phyloP scores from a whole-genome alignment of 2,888 invertebrate species.

The Acrobasis suavella region DNA sequence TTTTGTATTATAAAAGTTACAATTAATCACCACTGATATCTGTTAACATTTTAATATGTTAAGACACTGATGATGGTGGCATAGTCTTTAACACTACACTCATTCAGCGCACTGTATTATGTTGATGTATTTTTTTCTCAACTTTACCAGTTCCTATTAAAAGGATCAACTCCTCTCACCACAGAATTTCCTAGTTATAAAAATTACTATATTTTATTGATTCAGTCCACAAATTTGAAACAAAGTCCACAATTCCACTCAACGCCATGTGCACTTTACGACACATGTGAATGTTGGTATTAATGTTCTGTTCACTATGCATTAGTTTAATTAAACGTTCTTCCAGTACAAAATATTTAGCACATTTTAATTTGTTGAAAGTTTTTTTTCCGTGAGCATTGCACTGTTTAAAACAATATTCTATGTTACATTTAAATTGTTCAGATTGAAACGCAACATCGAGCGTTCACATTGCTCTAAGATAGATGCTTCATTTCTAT shows the following conservation, averaged over 20 bases:
- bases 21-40: slow-evolving; percentile 61
- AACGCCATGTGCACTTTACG: slow-evolving; percentile 52
- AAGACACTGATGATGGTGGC: slow-evolving; percentile 58
- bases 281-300: slow-evolving; percentile 61
- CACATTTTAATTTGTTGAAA: slow-evolving; percentile 80
- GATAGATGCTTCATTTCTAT: slow-evolving; percentile 53
- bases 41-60: slow-evolving; percentile 36
- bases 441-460: slow-evolving; percentile 68
- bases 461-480: slow-evolving; percentile 52
- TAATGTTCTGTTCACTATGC: slow-evolving; percentile 79
- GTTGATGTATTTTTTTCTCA: slow-evolving; percentile 51
- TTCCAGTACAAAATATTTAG: slow-evolving; percentile 79
- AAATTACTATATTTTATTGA: slow-evolving; percentile 77
- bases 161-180: slow-evolving; percentile 80
- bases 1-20: slow-evolving; percentile 75
- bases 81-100: slow-evolving; percentile 60
- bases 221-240: slow-evolving; percentile 81
- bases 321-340: slow-evolving; percentile 75
- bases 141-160: slow-evolving; percentile 68
- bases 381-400: slow-evolving; percentile 66
- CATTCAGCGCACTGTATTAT: slow-evolving; percentile 52
- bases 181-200: slow-evolving; percentile 80
- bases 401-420: slow-evolving; percentile 80
- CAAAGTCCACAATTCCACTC: slow-evolving; percentile 79
- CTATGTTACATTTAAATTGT: slow-evolving; percentile 75